Conservation (phyloP, 2,113 vertebrate species). For the Elanoides forficatus region DNA sequence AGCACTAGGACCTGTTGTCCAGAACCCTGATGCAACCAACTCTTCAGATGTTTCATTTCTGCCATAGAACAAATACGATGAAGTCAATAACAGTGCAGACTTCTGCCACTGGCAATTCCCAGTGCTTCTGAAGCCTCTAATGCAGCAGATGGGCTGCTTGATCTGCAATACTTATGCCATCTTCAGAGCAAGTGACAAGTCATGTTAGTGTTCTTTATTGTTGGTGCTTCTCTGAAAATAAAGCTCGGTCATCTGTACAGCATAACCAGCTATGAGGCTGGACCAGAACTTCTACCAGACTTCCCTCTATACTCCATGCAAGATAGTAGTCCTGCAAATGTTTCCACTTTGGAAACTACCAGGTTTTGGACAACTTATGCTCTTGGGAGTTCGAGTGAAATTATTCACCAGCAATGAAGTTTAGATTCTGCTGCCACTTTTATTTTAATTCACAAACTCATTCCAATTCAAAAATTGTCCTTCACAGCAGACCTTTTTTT, state of each 20-base stretch:
- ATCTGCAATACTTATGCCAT: background rate
- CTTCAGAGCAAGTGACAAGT: background rate
- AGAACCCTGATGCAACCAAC: background rate
- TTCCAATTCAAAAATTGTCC: background rate
- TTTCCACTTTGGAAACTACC: background rate
- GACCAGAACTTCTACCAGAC: background rate
- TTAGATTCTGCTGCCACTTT: background rate
- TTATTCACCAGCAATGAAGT: no score
- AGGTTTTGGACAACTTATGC: background rate
- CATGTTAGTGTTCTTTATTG: background rate
- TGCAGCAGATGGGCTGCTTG: background rate
- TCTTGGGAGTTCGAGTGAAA: background rate
- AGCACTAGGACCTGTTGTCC: background rate
- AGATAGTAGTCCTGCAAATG: background rate
- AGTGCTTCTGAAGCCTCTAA: background rate
- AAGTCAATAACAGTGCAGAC: accelerated
- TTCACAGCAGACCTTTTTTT: background rate
- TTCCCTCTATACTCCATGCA: background rate
- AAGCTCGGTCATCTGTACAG: background rate
- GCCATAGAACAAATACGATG: background rate
- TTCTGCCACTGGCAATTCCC: background rate
- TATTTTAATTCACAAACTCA: background rate
- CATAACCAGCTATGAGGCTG: background rate
- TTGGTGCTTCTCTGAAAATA: background rate
- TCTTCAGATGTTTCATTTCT: background rate